Conservation (phyloP, 1,140 invertebrate species). For the Rhyzopertha dominica region DNA sequence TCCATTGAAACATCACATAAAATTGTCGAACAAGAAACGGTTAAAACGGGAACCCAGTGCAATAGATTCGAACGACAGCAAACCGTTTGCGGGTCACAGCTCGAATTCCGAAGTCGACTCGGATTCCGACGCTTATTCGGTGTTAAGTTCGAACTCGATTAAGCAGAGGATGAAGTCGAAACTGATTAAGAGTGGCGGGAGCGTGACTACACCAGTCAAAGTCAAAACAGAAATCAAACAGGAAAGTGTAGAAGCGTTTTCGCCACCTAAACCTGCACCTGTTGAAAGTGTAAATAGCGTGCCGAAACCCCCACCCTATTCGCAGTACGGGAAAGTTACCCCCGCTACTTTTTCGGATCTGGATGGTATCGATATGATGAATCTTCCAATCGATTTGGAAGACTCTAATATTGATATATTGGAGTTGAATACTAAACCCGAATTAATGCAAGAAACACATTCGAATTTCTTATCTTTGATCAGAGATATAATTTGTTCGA, state of each 20-base stretch:
- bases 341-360: conserved; percentile 51
- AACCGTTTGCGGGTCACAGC: conserved; percentile 30
- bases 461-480: conserved; percentile 77
- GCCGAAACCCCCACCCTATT: conserved; percentile 18
- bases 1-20: conserved; percentile 40
- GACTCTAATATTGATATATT: conserved; percentile 56
- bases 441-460: conserved; percentile 68
- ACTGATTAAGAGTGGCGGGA: conserved; percentile 3
- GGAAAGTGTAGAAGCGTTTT: conserved; percentile 17
- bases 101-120: conserved; percentile 43
- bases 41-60: conserved; percentile 29
- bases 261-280: conserved; percentile 1
- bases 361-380: conserved; percentile 61
- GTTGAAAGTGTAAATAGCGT: conserved; percentile 11
- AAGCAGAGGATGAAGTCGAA: conserved; percentile 17
- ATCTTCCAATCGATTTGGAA: conserved; percentile 58
- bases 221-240: conserved; percentile 32
- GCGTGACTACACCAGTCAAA: conserved; percentile 22
- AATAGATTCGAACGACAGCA: conserved; percentile 14
- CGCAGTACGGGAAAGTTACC: conserved; percentile 39
- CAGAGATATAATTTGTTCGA: conserved; percentile 75
- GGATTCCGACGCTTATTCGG: conserved; percentile 33
- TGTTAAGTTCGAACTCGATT: conserved; percentile 1
- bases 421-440: conserved; percentile 44
- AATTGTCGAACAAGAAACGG: conserved; percentile 26